These are phyloP conservation scores for Ceratina japonica DNA, from an alignment of 1,140 invertebrate species.

Conservation along the genomic window DNA sequence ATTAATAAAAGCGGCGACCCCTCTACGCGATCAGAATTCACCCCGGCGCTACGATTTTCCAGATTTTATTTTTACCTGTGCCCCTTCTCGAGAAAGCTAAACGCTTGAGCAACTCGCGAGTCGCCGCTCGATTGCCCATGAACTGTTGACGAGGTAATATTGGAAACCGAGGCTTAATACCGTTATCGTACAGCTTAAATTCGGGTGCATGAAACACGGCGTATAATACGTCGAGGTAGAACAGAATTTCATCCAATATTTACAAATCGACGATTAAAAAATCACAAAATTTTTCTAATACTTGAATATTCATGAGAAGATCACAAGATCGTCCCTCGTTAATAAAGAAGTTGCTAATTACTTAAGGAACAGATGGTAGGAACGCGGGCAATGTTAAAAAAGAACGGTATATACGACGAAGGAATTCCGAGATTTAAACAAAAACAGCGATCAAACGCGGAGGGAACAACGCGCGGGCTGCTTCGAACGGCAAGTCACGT, in stretches of 20 bases:
- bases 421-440: neutral
- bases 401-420: too few species aligned
- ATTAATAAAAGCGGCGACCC: slow-evolving; percentile 35
- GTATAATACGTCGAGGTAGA: too few species aligned
- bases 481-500: slow-evolving; percentile 2
- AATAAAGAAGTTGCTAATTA: too few species aligned
- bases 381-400: too few species aligned
- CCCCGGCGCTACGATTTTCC: neutral
- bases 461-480: neutral
- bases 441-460: neutral
- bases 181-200: too few species aligned
- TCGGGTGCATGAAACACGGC: too few species aligned
- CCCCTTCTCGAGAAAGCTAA: neutral
- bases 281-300: too few species aligned
- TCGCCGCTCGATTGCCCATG: slow-evolving; percentile 10
- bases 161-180: neutral
- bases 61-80: slow-evolving; percentile 19
- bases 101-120: slow-evolving; percentile 16
- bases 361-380: too few species aligned
- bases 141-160: neutral
- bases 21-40: slow-evolving; percentile 11
- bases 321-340: too few species aligned
- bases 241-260: too few species aligned
- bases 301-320: too few species aligned
- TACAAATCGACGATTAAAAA: too few species aligned